These are phyloP conservation scores for Rhingia rostrata DNA, from an alignment of 2,888 invertebrate genomes.

Conservation along the genomic window DNA sequence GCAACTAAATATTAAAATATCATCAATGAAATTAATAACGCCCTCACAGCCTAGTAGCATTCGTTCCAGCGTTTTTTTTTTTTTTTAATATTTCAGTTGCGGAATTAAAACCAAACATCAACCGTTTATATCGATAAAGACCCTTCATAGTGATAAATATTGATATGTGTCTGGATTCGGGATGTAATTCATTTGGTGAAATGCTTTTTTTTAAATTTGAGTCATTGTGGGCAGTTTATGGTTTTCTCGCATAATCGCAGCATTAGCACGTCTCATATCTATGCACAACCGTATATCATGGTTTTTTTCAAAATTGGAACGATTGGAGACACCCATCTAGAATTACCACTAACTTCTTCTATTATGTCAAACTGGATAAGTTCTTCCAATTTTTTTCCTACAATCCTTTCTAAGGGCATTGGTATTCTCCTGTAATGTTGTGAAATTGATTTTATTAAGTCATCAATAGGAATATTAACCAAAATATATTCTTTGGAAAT, in stretches of 20 bases:
- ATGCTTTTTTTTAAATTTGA: slow-evolving; percentile 76
- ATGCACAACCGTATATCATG: slow-evolving; percentile 8
- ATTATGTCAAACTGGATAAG: slow-evolving; percentile 12
- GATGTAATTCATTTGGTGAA: slow-evolving; percentile 79
- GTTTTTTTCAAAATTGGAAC: slow-evolving; percentile 19
- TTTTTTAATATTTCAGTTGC: slow-evolving; percentile 78
- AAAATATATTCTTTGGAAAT: slow-evolving; percentile 26
- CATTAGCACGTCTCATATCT: slow-evolving; percentile 27
- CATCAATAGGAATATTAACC: slow-evolving; percentile 21
- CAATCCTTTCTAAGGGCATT: too few relatives aligned
- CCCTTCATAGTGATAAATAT: slow-evolving; percentile 80
- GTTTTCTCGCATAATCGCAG: slow-evolving; percentile 32
- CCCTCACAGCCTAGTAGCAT: slow-evolving; percentile 78
- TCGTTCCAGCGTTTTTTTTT: slow-evolving; percentile 79
- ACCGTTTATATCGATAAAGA: slow-evolving; percentile 76
- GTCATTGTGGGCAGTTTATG: slow-evolving; percentile 32
- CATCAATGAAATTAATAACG: slow-evolving; percentile 79
- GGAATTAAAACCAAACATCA: slow-evolving; percentile 25
- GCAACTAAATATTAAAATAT: slow-evolving; percentile 76
- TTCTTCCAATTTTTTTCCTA: too few relatives aligned
- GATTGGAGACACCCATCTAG: slow-evolving; percentile 12
- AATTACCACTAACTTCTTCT: slow-evolving; percentile 20
- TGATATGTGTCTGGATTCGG: slow-evolving; percentile 74
- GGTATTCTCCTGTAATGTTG: not conserved
- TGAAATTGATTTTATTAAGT: slow-evolving; percentile 7